Conservation (phyloP, 2,113 vertebrate species). For the Pardalotus punctatus region DNA sequence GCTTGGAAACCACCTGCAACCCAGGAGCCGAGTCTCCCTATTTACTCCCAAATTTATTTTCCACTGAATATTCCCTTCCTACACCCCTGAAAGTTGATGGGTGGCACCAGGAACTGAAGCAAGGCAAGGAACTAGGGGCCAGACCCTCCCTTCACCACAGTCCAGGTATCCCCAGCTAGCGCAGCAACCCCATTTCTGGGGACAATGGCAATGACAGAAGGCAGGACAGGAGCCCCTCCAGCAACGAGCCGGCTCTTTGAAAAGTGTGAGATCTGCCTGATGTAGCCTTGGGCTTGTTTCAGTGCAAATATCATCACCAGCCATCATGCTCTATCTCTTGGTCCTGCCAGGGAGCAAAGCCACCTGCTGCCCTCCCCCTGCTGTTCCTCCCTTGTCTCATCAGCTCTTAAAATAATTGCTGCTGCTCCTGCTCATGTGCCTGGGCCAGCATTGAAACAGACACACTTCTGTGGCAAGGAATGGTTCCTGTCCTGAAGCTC, state of each 20-base stretch:
- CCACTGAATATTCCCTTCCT: not conserved
- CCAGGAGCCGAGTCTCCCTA: not conserved
- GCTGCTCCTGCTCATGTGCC: not conserved
- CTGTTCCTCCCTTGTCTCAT: not conserved
- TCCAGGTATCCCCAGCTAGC: not conserved
- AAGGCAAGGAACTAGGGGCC: not conserved
- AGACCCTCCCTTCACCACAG: not conserved
- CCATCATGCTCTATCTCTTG: rapidly evolving
- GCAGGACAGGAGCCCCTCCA: not conserved
- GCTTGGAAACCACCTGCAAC: not conserved
- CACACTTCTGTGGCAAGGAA: rapidly evolving
- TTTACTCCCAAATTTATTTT: not conserved
- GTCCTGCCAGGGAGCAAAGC: not conserved
- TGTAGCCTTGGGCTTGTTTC: rapidly evolving
- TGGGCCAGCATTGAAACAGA: rapidly evolving
- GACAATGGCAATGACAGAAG: not conserved
- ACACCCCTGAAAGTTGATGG: not conserved
- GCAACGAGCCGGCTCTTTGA: not conserved
- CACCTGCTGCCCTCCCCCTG: not conserved
- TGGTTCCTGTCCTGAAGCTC: not conserved
- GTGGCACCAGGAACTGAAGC: not conserved
- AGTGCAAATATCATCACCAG: not conserved
- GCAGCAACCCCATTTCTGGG: not conserved
- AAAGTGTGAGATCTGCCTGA: not conserved
- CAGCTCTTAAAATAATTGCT: not conserved